Percentiles rank a stretch among this genome's conserved stretches.
phyloP scores from a whole-genome alignment of 2,113 vertebrate genomes.

The Machaerirhynchus nigripectus region DNA sequence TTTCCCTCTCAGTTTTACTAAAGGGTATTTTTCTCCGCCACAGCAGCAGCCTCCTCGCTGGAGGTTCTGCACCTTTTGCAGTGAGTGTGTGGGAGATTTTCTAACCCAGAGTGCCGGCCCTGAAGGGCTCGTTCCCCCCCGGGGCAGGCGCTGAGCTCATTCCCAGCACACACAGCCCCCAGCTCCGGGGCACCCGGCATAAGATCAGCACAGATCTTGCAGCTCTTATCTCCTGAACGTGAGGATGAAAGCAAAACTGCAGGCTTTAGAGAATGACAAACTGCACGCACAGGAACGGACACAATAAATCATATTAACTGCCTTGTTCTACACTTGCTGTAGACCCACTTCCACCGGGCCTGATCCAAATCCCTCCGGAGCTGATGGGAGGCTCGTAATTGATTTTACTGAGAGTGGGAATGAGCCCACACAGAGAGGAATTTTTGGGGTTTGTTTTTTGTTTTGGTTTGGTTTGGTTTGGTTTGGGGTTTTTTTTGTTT shows the following conservation, averaged over 20 bases:
- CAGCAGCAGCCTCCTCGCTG: background rate
- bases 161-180: constrained; percentile 15
- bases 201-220: constrained; percentile 50
- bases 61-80: background rate
- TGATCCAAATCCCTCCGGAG: constrained; percentile 41
- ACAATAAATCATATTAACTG: constrained; percentile 65
- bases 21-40: constrained; percentile 3
- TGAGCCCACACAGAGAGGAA: constrained; percentile 55
- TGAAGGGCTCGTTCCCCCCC: background rate
- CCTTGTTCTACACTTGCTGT: constrained; percentile 46
- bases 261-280: constrained; percentile 55
- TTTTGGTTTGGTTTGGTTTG: too few relatives aligned
- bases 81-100: constrained; percentile 8
- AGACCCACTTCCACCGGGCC: constrained; percentile 49
- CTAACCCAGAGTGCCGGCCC: background rate
- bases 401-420: constrained; percentile 56
- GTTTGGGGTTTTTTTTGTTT: background rate
- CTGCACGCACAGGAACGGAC: constrained; percentile 42
- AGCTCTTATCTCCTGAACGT: constrained; percentile 48
- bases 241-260: constrained; percentile 62
- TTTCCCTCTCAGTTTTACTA: constrained; percentile 8
- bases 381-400: constrained; percentile 21
- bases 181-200: background rate
- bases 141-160: background rate
- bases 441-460: background rate